Evolutionary conservation across 2,797 vertebrate species (phyloP), one percentile per base, ranked within the genome.

Genomic region (Anguilla megastoma): DNA sequence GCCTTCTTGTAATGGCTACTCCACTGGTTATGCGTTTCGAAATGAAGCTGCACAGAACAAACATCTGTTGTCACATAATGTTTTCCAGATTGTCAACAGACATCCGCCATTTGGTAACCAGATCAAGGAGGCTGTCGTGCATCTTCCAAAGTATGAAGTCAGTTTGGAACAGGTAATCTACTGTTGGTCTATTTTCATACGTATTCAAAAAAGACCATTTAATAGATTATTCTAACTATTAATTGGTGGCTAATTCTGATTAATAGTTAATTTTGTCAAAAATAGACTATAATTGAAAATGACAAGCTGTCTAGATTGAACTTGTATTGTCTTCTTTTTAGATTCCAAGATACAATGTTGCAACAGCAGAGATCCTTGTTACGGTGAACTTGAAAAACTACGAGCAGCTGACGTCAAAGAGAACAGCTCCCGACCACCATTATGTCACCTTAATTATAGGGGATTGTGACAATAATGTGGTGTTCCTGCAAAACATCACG

Each of bases 71-170:
- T 88, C 45, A 86, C 33, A 80, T 85, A 90, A 83, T 63, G 92
- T 88, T 94, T 91, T 94, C 69, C 93, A 99, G 99, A 98, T 99
- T 95, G 94, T 99, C 90, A 99, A 98, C 94, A 97, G 98, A 91
- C 97, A 99, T 90, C 99, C 99, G 80, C 98, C 98, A 33, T 99
- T 99, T 96, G 99, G 99, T 93, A 99, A 98, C 92, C 98, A 98
- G 92, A 98, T 99, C 94, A 98, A 96, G 96, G 98, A 99, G 88
- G 96, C 97, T 89, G 96, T 98, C 91, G 91, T 95, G 48, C 93
- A 96, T 92, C 97, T 99, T 89, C 98, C 99, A 10, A 98, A 97
- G 94, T 99, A 99, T 86, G 96, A 97, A 92, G 93, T 99, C 89
- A 93, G 91, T 87, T 85, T 98, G 91, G 96, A 99, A 90, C 99